Conservation (phyloP, 2,113 vertebrate species). For the Pleuronectes platessa region DNA sequence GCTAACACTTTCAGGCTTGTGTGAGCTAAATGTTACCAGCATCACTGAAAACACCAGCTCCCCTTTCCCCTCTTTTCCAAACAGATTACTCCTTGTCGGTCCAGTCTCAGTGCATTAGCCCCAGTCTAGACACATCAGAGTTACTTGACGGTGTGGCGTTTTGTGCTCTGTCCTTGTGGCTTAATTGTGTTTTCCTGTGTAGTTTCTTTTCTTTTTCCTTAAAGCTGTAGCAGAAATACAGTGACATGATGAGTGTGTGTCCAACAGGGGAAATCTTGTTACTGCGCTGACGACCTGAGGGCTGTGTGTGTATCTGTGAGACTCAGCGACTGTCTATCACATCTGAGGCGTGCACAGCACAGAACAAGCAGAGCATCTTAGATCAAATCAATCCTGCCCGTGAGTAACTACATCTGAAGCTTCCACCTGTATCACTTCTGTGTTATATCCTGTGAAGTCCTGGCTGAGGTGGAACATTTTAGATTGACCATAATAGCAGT, state of each 20-base stretch:
- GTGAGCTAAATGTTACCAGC: constrained; percentile 19
- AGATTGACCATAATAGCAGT: not conserved
- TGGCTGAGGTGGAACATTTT: not conserved
- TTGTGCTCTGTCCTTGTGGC: constrained; percentile 54
- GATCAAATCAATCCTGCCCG: constrained; percentile 16
- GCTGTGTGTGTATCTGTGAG: constrained; percentile 58
- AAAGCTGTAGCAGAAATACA: constrained; percentile 65
- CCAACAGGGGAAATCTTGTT: constrained; percentile 64
- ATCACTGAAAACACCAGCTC: constrained; percentile 13
- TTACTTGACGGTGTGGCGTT: constrained; percentile 43
- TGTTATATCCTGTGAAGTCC: not conserved
- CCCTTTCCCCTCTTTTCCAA: constrained; percentile 36
- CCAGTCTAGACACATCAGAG: constrained; percentile 39
- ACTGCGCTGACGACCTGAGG: constrained; percentile 65
- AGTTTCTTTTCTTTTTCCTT: constrained; percentile 15
- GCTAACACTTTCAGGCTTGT: constrained; percentile 3
- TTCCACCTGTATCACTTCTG: not conserved
- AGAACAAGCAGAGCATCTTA: not conserved
- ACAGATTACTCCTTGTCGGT: constrained; percentile 44
- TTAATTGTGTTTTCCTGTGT: constrained; percentile 64
- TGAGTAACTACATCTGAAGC: constrained; percentile 13
- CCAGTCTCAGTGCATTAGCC: constrained; percentile 52
- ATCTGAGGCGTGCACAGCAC: constrained; percentile 63
- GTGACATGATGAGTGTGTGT: constrained; percentile 62
- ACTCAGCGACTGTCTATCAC: constrained; percentile 57